Base-by-base conservation (phyloP, 2,797 vertebrate genomes). In the Microctenopoma steveboyesi region DNA sequence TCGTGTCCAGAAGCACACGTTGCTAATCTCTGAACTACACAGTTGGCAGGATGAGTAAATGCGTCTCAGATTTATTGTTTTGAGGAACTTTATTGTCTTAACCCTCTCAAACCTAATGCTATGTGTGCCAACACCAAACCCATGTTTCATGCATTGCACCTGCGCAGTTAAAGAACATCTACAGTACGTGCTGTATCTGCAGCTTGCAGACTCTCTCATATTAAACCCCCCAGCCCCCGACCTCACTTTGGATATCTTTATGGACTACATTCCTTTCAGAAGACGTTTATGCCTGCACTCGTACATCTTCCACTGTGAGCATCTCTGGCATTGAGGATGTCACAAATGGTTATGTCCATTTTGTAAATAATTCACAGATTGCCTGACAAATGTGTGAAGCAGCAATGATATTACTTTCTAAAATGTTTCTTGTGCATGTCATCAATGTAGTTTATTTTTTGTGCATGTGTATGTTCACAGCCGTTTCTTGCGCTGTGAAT, bases 1-100 rank as follows among this genome's bases (percentile, higher is more conserved):
- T 33, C 65, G 57, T 65, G 51, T 33, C 30, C 30, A 33, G 30
- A 33, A 33, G 30, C 30, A 33, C 30, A 33, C 5, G 30, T 33
- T 33, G 30, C 30, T 33, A 33, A 33, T 33, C 30, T 74, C 69
- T 42, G 30, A 59, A 40, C 61, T 25, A 28, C 30, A n/a, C 72
- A 62, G 58, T 43, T 47, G 70, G 30, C 78, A 47, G 30, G 42
- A 40, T 45, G 37, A 54, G 52, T 50, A 52, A 40, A 61, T 25
- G 43, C 42, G 46, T 56, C 15, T 40, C 2, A 39, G 2, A 39
- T 62, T 25, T 47, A 58, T 10, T 57, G 12, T 30, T 28, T 7
- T 28, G 30, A 33, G 5, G 5, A 33, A 33, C 30, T 33, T 33
- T 33, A 33, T 33, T 33, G 30, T 33, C 30, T 6, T 33, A 33